Conservation (phyloP, 30 jellyfish, hydroid and myxozoan genomes). For the Euphysa ruthae region DNA sequence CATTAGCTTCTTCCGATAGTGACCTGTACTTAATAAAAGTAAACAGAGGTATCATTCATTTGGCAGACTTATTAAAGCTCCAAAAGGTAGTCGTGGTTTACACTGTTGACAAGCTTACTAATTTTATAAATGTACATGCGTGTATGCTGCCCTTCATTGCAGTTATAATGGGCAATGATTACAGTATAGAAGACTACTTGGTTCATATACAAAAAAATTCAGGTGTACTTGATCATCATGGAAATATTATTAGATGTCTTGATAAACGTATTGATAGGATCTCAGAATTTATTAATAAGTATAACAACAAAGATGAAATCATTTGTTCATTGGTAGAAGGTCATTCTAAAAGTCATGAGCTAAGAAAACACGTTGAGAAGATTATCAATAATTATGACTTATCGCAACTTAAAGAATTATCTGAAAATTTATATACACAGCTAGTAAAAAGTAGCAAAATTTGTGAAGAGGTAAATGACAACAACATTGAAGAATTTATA, state of each 20-base stretch:
- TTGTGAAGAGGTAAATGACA: background rate
- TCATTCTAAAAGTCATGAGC: background rate
- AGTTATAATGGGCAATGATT: constrained; percentile 31
- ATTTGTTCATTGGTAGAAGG: background rate
- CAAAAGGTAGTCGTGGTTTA: background rate
- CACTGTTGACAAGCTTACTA: background rate
- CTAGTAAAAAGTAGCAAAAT: background rate
- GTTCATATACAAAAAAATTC: background rate
- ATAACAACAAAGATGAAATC: background rate
- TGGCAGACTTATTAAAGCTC: background rate
- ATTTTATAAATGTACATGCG: background rate
- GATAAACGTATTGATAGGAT: background rate
- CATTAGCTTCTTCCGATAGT: constrained; percentile 17
- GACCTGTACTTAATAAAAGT: constrained; percentile 11
- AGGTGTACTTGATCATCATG: background rate
- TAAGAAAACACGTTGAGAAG: background rate
- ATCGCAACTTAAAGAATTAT: too few relatives aligned
- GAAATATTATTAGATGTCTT: background rate
- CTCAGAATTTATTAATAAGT: background rate
- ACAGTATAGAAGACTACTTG: constrained; percentile 9
- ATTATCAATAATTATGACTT: constrained; percentile 5
- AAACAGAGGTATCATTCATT: background rate
- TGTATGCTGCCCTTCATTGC: constrained; percentile 17
- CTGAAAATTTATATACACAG: too few relatives aligned
- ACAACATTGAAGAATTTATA: background rate